A percentile compares a stretch with the other conserved stretches of the same genome.
Evolutionary conservation across 2,113 vertebrate genomes (phyloP).

Genomic region (Azemiops feae): DNA sequence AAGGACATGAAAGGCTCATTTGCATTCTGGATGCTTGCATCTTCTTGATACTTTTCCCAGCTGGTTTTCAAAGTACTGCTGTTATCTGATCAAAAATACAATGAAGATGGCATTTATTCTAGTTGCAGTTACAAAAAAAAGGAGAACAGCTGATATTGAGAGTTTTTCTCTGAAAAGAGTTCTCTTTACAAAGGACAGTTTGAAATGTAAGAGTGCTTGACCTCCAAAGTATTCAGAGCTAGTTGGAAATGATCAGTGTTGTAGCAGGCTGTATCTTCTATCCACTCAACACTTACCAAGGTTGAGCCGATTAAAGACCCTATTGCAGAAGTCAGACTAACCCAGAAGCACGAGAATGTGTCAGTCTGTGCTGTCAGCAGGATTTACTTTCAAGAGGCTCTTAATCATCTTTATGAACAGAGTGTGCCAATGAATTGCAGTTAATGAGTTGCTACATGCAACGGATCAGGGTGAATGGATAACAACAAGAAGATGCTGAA

Average conservation of each 20-base stretch:
- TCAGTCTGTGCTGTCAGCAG: conserved; percentile 15
- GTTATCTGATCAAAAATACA: conserved; percentile 43
- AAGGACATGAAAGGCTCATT: conserved; percentile 58
- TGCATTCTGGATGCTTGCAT: conserved; percentile 55
- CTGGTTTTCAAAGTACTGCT: conserved; percentile 23
- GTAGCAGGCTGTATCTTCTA: background rate
- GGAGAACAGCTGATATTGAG: conserved; percentile 37
- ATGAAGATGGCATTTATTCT: background rate
- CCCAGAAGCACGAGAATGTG: background rate
- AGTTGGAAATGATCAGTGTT: background rate
- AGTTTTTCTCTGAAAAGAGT: fast-evolving
- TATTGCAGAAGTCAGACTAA: conserved; percentile 11
- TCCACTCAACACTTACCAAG: background rate
- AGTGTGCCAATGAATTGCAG: conserved; percentile 21
- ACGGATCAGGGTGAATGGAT: background rate
- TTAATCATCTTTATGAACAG: conserved; percentile 36
- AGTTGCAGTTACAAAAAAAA: background rate
- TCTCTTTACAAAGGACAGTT: background rate
- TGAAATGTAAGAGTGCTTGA: background rate
- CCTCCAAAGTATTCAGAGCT: background rate
- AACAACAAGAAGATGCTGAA: background rate
- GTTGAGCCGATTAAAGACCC: conserved; percentile 29
- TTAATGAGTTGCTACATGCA: conserved; percentile 22
- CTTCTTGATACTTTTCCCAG: conserved; percentile 56
- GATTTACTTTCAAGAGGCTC: conserved; percentile 27